Conservation (phyloP, 2,113 vertebrate species). For the Naja naja region DNA sequence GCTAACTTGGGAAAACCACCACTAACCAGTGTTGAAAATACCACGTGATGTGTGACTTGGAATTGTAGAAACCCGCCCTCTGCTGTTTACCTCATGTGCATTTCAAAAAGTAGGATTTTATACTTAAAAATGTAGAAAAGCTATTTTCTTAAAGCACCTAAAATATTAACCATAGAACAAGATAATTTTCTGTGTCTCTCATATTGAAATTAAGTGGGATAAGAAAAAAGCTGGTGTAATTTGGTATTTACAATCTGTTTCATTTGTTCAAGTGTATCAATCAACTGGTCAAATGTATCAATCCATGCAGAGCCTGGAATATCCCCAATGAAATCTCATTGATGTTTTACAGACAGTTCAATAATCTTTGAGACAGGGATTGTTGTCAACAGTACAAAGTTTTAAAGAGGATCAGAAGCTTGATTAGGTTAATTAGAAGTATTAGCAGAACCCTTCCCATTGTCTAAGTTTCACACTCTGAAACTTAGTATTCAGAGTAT, state of each 20-base stretch:
- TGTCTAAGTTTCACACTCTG: not conserved
- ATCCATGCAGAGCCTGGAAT: not conserved
- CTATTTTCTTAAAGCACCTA: not conserved
- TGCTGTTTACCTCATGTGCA: not conserved
- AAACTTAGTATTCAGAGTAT: not conserved
- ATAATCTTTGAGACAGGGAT: not conserved
- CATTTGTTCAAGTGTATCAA: not conserved
- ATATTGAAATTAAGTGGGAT: not conserved
- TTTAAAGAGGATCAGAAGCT: not conserved
- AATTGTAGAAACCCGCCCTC: not conserved
- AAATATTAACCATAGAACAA: not conserved
- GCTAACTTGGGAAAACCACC: not conserved
- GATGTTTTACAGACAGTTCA: not conserved
- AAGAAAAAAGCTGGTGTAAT: not conserved
- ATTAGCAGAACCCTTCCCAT: not conserved
- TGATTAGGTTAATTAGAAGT: not conserved
- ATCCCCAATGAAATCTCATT: not conserved
- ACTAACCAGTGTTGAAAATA: not conserved
- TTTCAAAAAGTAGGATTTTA: not conserved
- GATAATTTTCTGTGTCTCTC: not conserved
- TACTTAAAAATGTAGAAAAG: not conserved
- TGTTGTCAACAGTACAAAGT: not conserved
- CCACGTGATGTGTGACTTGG: not conserved
- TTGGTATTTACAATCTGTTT: not conserved
- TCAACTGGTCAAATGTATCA: not conserved